These are phyloP conservation scores for Erythrocebus patas DNA, from an alignment of 2,113 vertebrate genomes.

Conservation along the genomic window DNA sequence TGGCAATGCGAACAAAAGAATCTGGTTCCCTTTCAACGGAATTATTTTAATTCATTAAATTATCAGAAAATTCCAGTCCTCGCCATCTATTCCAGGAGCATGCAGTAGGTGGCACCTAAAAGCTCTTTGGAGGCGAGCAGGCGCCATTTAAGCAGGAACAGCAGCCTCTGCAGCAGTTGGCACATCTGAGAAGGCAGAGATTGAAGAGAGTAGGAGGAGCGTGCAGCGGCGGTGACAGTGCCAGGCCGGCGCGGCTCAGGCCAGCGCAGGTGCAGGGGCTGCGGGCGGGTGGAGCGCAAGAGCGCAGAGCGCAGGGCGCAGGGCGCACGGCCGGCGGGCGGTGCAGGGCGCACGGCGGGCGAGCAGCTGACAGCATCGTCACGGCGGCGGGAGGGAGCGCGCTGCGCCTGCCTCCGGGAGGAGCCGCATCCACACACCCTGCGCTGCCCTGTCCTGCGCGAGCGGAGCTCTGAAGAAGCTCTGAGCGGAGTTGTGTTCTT, in stretches of 20 bases:
- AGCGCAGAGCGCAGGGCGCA: background rate
- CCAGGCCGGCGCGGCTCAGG: too few relatives aligned
- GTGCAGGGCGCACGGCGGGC: background rate
- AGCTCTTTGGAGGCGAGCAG: background rate
- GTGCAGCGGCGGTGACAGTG: background rate
- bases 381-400: background rate
- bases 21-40: background rate
- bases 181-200: background rate
- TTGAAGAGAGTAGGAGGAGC: background rate
- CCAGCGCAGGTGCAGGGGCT: background rate
- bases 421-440: constrained; percentile 1
- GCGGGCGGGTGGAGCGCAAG: background rate
- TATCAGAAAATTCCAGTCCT: background rate
- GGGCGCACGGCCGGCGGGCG: background rate
- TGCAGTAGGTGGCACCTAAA: constrained; percentile 62
- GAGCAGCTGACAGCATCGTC: constrained; percentile 41
- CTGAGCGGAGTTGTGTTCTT: background rate
- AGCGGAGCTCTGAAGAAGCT: background rate
- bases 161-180: background rate
- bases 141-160: constrained; percentile 40
- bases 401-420: constrained; percentile 12
- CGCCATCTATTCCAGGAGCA: background rate
- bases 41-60: constrained; percentile 18
- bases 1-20: background rate
- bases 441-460: background rate